Percentiles rank a stretch among this genome's conserved stretches.
phyloP scores from a whole-genome alignment of 1,140 invertebrate genomes.

The Heliconius hewitsoni region DNA sequence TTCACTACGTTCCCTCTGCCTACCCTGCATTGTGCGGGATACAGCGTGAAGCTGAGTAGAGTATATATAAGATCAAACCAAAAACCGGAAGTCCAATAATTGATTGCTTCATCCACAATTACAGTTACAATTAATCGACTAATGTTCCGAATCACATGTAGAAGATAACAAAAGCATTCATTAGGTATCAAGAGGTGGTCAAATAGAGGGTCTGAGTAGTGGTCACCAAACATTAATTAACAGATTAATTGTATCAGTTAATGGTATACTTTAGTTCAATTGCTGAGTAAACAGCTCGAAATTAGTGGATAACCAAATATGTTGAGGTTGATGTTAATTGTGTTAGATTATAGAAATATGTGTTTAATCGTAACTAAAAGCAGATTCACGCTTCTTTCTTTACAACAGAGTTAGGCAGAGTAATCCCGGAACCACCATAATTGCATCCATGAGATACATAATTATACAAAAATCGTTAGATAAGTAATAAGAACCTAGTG shows the following conservation, averaged over 20 bases:
- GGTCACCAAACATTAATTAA: constrained; percentile 62
- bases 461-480: too few species aligned
- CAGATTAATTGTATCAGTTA: constrained; percentile 67
- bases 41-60: too few species aligned
- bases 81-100: constrained; percentile 7
- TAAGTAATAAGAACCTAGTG: too few species aligned
- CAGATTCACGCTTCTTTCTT: too few species aligned
- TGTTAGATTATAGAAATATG: not conserved
- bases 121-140: constrained; percentile 25
- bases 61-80: not conserved
- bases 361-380: not conserved
- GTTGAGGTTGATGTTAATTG: constrained; percentile 10
- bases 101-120: not conserved
- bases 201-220: constrained; percentile 44
- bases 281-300: constrained; percentile 37
- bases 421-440: too few species aligned
- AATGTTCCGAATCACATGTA: constrained; percentile 19
- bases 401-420: too few species aligned
- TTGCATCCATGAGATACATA: too few species aligned
- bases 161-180: constrained; percentile 39
- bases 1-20: too few species aligned
- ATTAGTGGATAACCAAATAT: constrained; percentile 15
- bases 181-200: constrained; percentile 55
- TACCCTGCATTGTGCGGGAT: too few species aligned
- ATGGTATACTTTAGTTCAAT: constrained; percentile 53